Percentiles rank a stretch among this genome's conserved stretches.
Conservation (phyloP, 2,113 vertebrate species). For the Pseudorhombus dupliciocellatus region DNA sequence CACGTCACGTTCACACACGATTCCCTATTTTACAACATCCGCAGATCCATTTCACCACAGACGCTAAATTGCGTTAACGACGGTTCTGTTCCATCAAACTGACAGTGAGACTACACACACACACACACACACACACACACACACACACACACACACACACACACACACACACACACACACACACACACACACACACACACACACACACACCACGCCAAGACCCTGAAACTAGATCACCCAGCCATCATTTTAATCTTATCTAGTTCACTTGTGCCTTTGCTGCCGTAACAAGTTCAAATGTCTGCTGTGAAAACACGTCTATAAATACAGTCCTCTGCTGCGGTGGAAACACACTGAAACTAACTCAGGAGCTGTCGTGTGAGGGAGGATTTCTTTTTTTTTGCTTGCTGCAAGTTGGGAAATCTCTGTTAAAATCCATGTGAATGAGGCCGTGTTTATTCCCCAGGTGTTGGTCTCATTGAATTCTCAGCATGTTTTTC, state of each 20-base stretch:
- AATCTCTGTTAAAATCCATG: conserved; percentile 33
- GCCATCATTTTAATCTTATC: background rate
- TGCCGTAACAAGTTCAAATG: background rate
- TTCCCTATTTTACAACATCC: background rate
- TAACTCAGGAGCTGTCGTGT: background rate
- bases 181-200: too few species aligned
- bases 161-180: too few species aligned
- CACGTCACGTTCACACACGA: background rate
- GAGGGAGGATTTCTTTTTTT: background rate
- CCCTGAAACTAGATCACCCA: background rate
- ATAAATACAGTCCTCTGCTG: background rate
- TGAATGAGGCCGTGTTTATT: conserved; percentile 59
- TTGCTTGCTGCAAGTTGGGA: background rate
- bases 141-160: too few species aligned
- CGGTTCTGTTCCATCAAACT: background rate
- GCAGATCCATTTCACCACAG: background rate
- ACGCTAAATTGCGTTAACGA: too few species aligned
- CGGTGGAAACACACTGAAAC: background rate
- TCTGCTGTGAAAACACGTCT: background rate
- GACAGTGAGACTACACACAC: background rate
- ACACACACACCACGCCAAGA: too few species aligned
- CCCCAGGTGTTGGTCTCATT: conserved; percentile 37
- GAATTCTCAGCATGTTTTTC: conserved; percentile 42
- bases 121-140: too few species aligned
- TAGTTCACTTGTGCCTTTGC: background rate